Evolutionary conservation across 2,113 vertebrate genomes (phyloP), one percentile per base, ranked within the genome.

Genomic region (Cepphus grylle): DNA sequence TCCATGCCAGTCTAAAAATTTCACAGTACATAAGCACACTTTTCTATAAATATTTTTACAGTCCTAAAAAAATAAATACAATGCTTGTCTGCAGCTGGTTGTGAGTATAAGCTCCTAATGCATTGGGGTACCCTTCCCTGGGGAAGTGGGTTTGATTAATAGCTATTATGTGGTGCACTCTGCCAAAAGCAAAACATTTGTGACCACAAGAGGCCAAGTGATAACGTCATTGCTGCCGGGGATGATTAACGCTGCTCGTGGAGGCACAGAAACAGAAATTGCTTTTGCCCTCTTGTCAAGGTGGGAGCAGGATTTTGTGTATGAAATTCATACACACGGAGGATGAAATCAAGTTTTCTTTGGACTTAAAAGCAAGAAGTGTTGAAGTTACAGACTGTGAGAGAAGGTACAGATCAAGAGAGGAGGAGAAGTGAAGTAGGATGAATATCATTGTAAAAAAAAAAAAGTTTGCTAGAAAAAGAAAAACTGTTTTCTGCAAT

Each of bases 141-240:
- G 55, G 84, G 95, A 93, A 52, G 13, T 72, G 15, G 40, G 36
- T 93, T 96, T 97, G 89, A 96, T 92, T 96, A 95, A 95, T 95
- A 85, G 73, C 77, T 93, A 5, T 91, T 93, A 62, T 1, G 0
- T 87, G 77, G 55, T 80, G 38, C 79, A 29, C 50, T 90, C 89
- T 93, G 94, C 93, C 89, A 91, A 94, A 95, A 95, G 83, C 94
- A 95, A 96, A 97, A 93, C 95, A 91, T 73, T 89, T 79, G 81
- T 93, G 91, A 91, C 66, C 87, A 40, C 93, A 66, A 93, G 87
- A 95, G 94, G 94, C 94, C 96, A 89, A 94, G 78, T 40, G 84
- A 90, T 96, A 95, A 83, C 79, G 81, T 96, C 89, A 91, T 83
- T 91, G 94, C 95, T 95, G 96, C 81, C 1, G 8, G 87, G 93